phyloP scores from a whole-genome alignment of 2,888 invertebrate species.

The Tuberolachnus salignus region DNA sequence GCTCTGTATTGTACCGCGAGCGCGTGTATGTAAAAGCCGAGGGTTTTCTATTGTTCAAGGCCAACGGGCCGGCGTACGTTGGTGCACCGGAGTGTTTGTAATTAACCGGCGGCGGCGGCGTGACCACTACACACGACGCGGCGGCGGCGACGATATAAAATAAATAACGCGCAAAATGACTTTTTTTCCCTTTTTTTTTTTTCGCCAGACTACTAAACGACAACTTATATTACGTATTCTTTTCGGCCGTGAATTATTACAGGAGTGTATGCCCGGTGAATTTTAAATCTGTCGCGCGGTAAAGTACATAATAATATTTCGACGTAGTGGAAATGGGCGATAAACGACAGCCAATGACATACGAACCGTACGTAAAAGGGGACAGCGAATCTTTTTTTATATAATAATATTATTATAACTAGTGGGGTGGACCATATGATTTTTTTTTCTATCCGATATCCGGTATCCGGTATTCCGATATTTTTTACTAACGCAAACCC shows the following conservation, averaged over 20 bases:
- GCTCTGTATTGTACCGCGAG: background rate
- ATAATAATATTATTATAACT: no score
- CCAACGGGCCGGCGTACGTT: background rate
- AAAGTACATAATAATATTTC: no score
- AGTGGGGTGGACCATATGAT: no score
- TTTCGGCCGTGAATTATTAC: constrained; percentile 10
- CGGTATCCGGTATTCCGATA: no score
- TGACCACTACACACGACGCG: background rate
- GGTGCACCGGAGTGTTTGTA: background rate
- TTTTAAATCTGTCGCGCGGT: background rate
- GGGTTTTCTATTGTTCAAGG: background rate
- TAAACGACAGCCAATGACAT: no score
- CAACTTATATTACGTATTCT: background rate
- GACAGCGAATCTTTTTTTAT: no score
- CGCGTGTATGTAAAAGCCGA: background rate
- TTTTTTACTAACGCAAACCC: no score
- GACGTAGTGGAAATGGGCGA: no score
- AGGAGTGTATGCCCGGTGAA: background rate
- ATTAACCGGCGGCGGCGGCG: background rate
- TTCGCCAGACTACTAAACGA: background rate
- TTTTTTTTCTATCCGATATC: no score
- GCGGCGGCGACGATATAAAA: background rate
- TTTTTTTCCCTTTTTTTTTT: background rate
- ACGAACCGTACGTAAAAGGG: no score
- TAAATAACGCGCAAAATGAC: background rate